phyloP scores from a whole-genome alignment of 2,888 invertebrate genomes.

The Cabera pusaria region DNA sequence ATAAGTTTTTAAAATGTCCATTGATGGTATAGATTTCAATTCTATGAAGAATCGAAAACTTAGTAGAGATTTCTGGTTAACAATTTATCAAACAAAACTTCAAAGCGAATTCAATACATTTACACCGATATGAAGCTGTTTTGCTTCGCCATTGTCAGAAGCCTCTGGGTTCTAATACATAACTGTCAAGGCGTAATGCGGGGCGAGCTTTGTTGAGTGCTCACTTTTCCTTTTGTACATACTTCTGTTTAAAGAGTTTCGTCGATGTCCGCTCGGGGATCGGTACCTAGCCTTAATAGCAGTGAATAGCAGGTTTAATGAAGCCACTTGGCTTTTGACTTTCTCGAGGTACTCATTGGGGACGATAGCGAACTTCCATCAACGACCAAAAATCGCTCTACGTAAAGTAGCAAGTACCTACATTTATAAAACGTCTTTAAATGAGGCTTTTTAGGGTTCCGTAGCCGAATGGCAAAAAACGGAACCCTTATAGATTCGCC shows the following conservation, averaged over 20 bases:
- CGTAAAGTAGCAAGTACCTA: too few species aligned
- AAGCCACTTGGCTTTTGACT: slow-evolving; percentile 45
- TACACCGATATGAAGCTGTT: slow-evolving; percentile 22
- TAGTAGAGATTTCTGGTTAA: background rate
- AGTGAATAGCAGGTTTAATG: slow-evolving; percentile 50
- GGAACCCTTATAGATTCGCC: too few species aligned
- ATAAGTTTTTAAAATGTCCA: too few species aligned
- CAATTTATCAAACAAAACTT: slow-evolving; percentile 11
- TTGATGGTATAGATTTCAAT: too few species aligned
- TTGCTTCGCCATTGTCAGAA: slow-evolving; percentile 29
- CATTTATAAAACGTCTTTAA: too few species aligned
- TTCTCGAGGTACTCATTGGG: slow-evolving; percentile 12
- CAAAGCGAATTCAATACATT: slow-evolving; percentile 23
- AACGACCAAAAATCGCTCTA: too few species aligned
- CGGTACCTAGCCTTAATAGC: slow-evolving; percentile 47
- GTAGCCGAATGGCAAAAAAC: too few species aligned
- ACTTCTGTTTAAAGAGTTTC: slow-evolving; percentile 38
- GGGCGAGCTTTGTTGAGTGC: slow-evolving; percentile 38
- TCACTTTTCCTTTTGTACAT: slow-evolving; percentile 35
- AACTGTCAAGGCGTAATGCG: slow-evolving; percentile 37
- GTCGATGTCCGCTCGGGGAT: slow-evolving; percentile 42
- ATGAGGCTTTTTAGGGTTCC: too few species aligned
- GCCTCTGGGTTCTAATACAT: slow-evolving; percentile 31
- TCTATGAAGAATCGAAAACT: too few species aligned
- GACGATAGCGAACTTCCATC: background rate